Conservation (phyloP, 2,113 vertebrate genomes). For the Sakesphorus luctuosus region DNA sequence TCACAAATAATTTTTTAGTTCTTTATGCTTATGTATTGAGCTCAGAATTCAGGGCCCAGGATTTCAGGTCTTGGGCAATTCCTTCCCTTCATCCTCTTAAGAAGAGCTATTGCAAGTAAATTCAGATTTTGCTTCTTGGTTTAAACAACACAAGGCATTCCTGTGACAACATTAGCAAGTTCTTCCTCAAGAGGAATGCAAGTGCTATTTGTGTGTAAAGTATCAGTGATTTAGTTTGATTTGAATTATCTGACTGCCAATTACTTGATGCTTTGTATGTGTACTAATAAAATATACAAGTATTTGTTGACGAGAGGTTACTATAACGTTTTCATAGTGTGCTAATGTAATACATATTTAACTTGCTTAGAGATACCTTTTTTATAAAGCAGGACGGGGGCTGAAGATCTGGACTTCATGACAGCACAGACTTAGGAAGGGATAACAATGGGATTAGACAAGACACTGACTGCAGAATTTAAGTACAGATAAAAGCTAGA, state of each 20-base stretch:
- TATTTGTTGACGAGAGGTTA: background rate
- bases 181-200: background rate
- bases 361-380: background rate
- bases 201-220: background rate
- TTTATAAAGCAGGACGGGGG: background rate
- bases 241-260: background rate
- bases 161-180: background rate
- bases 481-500: background rate
- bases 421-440: background rate
- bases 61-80: background rate
- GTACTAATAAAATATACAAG: background rate
- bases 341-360: background rate
- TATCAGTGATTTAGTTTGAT: background rate
- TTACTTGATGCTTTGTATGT: background rate
- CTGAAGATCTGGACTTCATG: background rate
- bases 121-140: background rate
- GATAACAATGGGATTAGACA: background rate
- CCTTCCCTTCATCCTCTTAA: background rate
- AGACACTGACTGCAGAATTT: background rate
- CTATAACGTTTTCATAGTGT: background rate
- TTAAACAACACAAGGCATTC: background rate
- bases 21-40: rapidly evolving
- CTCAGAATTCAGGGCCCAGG: background rate
- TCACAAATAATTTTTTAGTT: background rate
- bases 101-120: background rate